A percentile compares a stretch with the other conserved stretches of the same genome.
Evolutionary conservation across 2,797 vertebrate genomes (phyloP).

Genomic region (Gymnopithys bicolor): DNA sequence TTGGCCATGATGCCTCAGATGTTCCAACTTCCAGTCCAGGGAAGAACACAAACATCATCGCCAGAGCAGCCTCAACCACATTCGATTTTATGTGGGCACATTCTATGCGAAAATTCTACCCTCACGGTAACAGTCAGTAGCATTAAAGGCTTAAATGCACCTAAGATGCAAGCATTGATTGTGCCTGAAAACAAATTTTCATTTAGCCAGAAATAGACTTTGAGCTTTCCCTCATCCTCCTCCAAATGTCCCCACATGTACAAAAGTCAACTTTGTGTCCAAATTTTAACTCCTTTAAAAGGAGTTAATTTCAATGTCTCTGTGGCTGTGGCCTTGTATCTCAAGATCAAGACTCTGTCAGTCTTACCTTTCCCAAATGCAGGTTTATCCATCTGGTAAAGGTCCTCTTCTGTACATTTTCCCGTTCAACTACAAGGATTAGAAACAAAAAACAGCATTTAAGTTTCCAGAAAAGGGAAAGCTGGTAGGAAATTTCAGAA

Average conservation of each 20-base stretch:
- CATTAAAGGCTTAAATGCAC: not conserved
- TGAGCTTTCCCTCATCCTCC: not conserved
- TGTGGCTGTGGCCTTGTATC: not conserved
- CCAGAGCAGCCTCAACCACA: not conserved
- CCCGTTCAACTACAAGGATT: slow-evolving; percentile 90
- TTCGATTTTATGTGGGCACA: not conserved
- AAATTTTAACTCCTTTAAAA: not conserved
- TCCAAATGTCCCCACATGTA: not conserved
- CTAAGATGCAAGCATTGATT: not conserved
- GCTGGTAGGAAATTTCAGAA: not conserved
- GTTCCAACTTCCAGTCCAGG: not conserved
- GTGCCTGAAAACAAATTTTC: not conserved
- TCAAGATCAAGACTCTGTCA: not conserved
- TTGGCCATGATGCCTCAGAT: not conserved
- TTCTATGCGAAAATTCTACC: not conserved
- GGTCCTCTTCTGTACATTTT: slow-evolving; percentile 96
- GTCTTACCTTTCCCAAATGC: slow-evolving; percentile 91
- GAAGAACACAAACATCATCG: not conserved
- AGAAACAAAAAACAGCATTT: slow-evolving; percentile 57
- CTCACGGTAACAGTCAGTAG: not conserved
- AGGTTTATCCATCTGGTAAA: slow-evolving; percentile 98
- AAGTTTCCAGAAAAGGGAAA: not conserved
- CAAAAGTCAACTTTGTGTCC: not conserved
- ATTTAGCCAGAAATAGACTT: not conserved
- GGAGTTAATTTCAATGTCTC: not conserved